phyloP scores from a whole-genome alignment of 2,113 vertebrate genomes.

The Andinoacara biseriatus region DNA sequence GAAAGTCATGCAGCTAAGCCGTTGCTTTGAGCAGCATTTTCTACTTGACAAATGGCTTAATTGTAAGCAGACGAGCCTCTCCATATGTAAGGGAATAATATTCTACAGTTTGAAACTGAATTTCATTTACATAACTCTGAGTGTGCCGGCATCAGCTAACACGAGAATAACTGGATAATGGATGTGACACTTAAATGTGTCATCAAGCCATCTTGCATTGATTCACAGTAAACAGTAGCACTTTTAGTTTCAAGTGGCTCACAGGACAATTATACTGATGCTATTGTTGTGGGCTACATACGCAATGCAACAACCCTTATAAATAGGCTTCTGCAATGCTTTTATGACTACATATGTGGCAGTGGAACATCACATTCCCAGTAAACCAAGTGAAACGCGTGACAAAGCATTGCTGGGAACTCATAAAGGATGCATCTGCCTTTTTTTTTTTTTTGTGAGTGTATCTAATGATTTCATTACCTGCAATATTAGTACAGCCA shows the following conservation, averaged over 20 bases:
- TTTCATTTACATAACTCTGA: slow-evolving; percentile 54
- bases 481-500: background rate
- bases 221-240: slow-evolving; percentile 23
- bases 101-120: slow-evolving; percentile 16
- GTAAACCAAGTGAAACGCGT: background rate
- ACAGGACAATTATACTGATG: slow-evolving; percentile 1
- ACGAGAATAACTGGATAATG: slow-evolving; percentile 26
- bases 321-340: background rate
- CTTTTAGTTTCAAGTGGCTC: background rate
- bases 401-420: background rate
- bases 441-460: background rate
- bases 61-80: slow-evolving; percentile 45
- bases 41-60: slow-evolving; percentile 40
- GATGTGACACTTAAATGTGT: slow-evolving; percentile 23
- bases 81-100: slow-evolving; percentile 12
- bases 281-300: background rate
- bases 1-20: slow-evolving; percentile 28
- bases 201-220: slow-evolving; percentile 22
- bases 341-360: background rate
- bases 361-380: background rate
- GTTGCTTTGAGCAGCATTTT: slow-evolving; percentile 20
- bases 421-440: background rate
- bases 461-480: background rate
- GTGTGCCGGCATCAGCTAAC: slow-evolving; percentile 38
- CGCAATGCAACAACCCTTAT: background rate